phyloP scores from a whole-genome alignment of 2,888 invertebrate genomes.

The Spodoptera exigua region DNA sequence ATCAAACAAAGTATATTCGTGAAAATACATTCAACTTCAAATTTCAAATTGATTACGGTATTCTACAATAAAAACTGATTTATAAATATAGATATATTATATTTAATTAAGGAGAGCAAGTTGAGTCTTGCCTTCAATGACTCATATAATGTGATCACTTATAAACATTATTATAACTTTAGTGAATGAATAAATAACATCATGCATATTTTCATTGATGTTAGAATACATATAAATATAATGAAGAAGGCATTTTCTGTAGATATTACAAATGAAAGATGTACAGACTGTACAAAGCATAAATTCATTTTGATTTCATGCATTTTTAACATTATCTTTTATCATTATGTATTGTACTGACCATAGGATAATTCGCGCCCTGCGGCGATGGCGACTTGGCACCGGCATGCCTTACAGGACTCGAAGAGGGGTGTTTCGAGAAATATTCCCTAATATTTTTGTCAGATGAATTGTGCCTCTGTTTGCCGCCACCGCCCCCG shows the following conservation, averaged over 20 bases:
- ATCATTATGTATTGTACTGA: constrained; percentile 80
- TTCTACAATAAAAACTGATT: constrained; percentile 5
- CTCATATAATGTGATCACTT: constrained; percentile 16
- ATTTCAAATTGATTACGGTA: background rate
- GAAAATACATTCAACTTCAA: too few relatives aligned
- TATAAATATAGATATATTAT: constrained; percentile 10
- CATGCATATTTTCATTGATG: constrained; percentile 2
- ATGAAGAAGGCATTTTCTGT: constrained; percentile 14
- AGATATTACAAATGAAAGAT: background rate
- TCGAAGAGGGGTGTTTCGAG: constrained; percentile 94
- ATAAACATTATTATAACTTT: constrained; percentile 16
- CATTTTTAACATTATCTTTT: too few relatives aligned
- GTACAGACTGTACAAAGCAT: background rate
- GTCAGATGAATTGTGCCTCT: constrained; percentile 87
- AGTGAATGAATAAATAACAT: constrained; percentile 22
- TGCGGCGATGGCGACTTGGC: constrained; percentile 95
- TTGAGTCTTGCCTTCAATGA: constrained; percentile 25
- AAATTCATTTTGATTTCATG: background rate
- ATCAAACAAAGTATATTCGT: too few relatives aligned
- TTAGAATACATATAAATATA: background rate
- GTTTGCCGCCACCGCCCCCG: constrained; percentile 87
- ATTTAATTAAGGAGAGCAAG: constrained; percentile 32
- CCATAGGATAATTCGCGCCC: constrained; percentile 94
- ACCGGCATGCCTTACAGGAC: constrained; percentile 94
- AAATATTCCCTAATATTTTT: constrained; percentile 98